Percentiles rank a stretch among this genome's conserved stretches.
phyloP scores from a whole-genome alignment of 2,888 invertebrate species.

The Zygaena filipendulae region DNA sequence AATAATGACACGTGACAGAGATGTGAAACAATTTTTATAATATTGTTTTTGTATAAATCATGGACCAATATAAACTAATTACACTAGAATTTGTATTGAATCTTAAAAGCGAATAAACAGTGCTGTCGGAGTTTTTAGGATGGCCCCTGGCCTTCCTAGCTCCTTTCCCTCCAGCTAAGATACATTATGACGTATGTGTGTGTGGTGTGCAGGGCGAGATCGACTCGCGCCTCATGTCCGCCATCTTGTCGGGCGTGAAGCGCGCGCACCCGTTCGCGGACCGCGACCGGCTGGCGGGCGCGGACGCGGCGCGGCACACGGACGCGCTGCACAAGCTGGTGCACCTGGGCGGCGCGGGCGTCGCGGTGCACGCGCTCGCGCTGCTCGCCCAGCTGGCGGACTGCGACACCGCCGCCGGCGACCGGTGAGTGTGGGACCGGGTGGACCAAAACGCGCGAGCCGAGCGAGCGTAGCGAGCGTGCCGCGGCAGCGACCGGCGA shows the following conservation, averaged over 20 bases:
- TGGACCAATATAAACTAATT: not conserved
- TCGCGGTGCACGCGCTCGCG: constrained; percentile 62
- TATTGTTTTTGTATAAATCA: too few relatives aligned
- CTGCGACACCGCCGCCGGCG: constrained; percentile 51
- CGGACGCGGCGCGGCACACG: constrained; percentile 70
- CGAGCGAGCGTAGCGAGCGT: too few relatives aligned
- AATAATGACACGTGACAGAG: too few relatives aligned
- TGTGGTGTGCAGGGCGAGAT: constrained; percentile 77
- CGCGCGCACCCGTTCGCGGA: constrained; percentile 86
- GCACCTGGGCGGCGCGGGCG: constrained; percentile 75
- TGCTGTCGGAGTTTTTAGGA: too few relatives aligned
- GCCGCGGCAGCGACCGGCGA: too few relatives aligned
- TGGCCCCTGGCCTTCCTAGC: too few relatives aligned
- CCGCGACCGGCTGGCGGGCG: constrained; percentile 55
- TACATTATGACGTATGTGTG: too few relatives aligned
- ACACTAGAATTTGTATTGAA: not conserved
- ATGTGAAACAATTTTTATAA: too few relatives aligned
- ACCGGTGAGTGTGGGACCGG: constrained; percentile 56
- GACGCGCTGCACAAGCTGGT: constrained; percentile 81
- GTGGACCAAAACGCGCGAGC: too few relatives aligned
- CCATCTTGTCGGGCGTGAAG: constrained; percentile 82
- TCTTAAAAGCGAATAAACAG: too few relatives aligned
- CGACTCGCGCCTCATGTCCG: constrained; percentile 81
- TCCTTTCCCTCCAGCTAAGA: too few relatives aligned
- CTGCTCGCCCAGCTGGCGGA: constrained; percentile 65